phyloP scores from a whole-genome alignment of 2,113 vertebrate genomes.

The Aythya baeri region DNA sequence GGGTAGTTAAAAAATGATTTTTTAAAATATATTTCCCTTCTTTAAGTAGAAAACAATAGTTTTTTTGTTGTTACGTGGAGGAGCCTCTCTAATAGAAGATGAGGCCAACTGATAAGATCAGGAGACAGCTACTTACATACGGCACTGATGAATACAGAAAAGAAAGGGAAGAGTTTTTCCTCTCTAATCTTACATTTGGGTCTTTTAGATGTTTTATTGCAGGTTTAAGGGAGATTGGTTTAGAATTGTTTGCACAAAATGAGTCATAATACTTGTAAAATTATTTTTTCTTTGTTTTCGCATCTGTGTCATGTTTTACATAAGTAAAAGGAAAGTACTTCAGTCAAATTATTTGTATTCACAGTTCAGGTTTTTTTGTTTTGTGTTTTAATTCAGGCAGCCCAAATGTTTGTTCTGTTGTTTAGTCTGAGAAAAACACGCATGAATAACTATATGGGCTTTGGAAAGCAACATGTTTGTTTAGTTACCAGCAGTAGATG shows the following conservation, averaged over 20 bases:
- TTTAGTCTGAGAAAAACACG: neutral
- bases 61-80: neutral
- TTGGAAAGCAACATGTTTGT: neutral
- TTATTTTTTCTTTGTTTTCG: neutral
- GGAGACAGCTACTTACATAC: neutral
- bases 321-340: neutral
- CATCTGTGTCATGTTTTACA: neutral
- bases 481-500: conserved; percentile 13
- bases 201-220: neutral
- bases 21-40: neutral
- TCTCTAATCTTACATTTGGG: neutral
- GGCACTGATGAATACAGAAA: neutral
- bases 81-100: neutral
- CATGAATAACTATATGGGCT: neutral
- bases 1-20: neutral
- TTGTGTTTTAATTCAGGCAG: neutral
- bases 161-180: neutral
- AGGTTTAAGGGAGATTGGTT: neutral
- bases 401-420: neutral
- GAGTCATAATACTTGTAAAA: neutral
- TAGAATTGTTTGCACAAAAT: neutral
- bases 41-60: neutral
- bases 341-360: neutral
- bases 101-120: neutral
- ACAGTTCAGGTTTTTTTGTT: neutral